Percentiles rank a stretch among this genome's conserved stretches.
These are phyloP conservation scores for Apodemia duryi DNA, from an alignment of 2,888 invertebrate genomes.

Conservation along the genomic window DNA sequence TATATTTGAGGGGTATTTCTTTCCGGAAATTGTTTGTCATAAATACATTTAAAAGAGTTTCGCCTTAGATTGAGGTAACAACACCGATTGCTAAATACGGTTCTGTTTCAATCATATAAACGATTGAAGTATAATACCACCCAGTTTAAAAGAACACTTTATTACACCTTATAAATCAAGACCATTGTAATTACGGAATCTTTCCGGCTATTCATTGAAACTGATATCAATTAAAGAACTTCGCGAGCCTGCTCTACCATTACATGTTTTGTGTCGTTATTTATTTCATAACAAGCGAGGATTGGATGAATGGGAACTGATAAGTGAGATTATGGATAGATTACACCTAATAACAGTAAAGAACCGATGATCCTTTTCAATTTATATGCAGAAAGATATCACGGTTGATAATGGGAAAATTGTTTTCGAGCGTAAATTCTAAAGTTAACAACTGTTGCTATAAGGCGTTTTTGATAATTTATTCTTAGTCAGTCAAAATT, in stretches of 20 bases:
- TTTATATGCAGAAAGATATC: constrained; percentile 16
- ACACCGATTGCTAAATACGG: not conserved
- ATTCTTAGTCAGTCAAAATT: too few species aligned
- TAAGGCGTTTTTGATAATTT: too few species aligned
- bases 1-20: too few species aligned
- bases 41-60: too few species aligned
- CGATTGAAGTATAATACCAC: constrained; percentile 14
- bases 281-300: constrained; percentile 40
- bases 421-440: not conserved
- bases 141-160: constrained; percentile 7
- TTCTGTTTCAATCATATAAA: constrained; percentile 2
- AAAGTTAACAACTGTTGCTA: not conserved
- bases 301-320: constrained; percentile 36
- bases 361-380: constrained; percentile 25
- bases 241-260: constrained; percentile 39
- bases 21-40: too few species aligned
- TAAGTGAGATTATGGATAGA: constrained; percentile 32
- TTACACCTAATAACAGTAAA: constrained; percentile 32
- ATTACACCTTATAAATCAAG: constrained; percentile 24
- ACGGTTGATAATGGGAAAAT: constrained; percentile 2
- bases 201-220: constrained; percentile 38
- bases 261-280: constrained; percentile 44
- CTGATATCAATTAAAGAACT: constrained; percentile 49
- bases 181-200: constrained; percentile 42
- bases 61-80: too few species aligned